Percentiles rank a stretch among this genome's conserved stretches.
phyloP scores from a whole-genome alignment of 2,113 vertebrate genomes.

The Lagopus muta region DNA sequence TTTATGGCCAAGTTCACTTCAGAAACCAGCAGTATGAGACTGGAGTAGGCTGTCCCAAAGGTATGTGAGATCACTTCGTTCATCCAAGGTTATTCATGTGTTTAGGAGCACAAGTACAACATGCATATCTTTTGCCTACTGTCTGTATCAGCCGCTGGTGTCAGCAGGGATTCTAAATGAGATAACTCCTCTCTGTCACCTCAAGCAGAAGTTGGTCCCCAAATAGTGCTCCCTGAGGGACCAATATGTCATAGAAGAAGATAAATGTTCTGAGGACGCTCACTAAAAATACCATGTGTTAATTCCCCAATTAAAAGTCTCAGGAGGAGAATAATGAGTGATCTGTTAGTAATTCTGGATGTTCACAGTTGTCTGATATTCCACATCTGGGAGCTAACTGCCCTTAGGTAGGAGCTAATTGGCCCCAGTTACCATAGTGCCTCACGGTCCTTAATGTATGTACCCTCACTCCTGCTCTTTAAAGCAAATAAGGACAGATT shows the following conservation, averaged over 20 bases:
- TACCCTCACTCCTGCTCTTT: conserved; percentile 11
- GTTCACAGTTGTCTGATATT: conserved; percentile 21
- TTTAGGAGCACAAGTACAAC: not conserved
- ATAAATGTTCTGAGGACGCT: conserved; percentile 47
- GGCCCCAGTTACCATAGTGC: conserved; percentile 20
- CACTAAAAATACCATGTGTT: not conserved
- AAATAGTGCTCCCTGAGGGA: conserved; percentile 31
- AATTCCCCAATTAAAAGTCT: conserved; percentile 57
- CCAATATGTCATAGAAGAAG: not conserved
- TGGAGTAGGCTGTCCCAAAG: not conserved
- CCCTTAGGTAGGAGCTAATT: conserved; percentile 48
- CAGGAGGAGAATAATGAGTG: conserved; percentile 48
- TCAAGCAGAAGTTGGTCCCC: not conserved
- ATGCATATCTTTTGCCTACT: not conserved
- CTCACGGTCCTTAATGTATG: not conserved
- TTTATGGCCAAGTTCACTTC: not conserved
- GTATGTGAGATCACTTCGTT: not conserved
- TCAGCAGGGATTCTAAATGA: conserved; percentile 18
- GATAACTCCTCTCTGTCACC: conserved; percentile 43
- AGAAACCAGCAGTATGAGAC: fast-evolving
- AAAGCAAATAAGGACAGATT: conserved; percentile 43
- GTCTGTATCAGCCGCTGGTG: not conserved
- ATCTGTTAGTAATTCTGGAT: conserved; percentile 43
- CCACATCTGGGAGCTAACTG: conserved; percentile 43
- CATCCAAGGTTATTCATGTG: not conserved